Percentiles rank a stretch among this genome's conserved stretches.
phyloP scores from a whole-genome alignment of 2,888 invertebrate genomes.

The Peribatodes rhomboidaria region DNA sequence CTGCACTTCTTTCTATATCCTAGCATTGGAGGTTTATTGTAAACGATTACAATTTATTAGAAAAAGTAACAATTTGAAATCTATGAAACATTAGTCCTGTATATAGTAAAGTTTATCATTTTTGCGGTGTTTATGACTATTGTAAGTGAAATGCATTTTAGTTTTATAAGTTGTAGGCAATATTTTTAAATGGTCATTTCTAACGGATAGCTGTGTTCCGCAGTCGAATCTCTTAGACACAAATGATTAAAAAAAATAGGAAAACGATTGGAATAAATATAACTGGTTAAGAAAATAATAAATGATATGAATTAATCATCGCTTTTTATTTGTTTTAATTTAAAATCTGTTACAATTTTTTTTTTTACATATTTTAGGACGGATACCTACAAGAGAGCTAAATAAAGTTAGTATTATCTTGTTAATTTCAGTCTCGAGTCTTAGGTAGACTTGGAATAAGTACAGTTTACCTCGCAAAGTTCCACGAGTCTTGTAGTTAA shows the following conservation, averaged over 20 bases:
- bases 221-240: conserved; percentile 85
- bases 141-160: conserved; percentile 85
- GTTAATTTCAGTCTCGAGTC: conserved; percentile 25
- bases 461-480: background rate
- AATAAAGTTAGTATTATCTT: background rate
- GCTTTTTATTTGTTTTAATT: conserved; percentile 44
- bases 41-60: conserved; percentile 70
- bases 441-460: background rate
- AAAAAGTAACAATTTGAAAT: conserved; percentile 76
- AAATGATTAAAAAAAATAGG: conserved; percentile 85
- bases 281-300: conserved; percentile 86
- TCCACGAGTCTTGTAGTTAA: background rate
- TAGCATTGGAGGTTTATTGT: conserved; percentile 69
- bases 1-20: conserved; percentile 67
- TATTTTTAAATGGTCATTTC: conserved; percentile 84
- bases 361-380: conserved; percentile 47
- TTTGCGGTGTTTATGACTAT: conserved; percentile 82
- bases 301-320: conserved; percentile 78
- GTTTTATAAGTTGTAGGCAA: conserved; percentile 86
- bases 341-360: conserved; percentile 16
- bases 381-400: conserved; percentile 39
- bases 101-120: conserved; percentile 81
- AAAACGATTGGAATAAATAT: conserved; percentile 85
- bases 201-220: conserved; percentile 78
- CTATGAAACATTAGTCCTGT: conserved; percentile 81